Evolutionary conservation across 2,113 vertebrate species (phyloP).

Genomic region (Rhabdornis inornatus): DNA sequence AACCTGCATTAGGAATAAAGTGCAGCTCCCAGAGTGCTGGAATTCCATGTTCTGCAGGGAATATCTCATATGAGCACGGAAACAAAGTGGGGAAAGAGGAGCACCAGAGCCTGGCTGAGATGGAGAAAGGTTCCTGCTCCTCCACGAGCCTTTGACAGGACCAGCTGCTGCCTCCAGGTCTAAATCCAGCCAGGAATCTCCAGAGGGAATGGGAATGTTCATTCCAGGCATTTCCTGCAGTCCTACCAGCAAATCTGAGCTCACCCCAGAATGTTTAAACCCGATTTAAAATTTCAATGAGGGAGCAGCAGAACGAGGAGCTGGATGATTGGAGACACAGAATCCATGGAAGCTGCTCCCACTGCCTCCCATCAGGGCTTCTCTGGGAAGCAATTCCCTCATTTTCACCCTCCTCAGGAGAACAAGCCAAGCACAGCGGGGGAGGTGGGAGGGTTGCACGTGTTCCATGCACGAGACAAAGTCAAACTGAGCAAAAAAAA

Average conservation of each 20-base stretch:
- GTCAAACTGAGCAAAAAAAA: background rate
- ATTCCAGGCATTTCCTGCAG: too few species aligned
- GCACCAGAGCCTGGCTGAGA: background rate
- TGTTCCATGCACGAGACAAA: background rate
- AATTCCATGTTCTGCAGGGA: background rate
- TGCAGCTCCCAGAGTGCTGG: background rate
- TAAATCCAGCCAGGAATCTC: rapidly evolving
- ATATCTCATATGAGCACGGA: rapidly evolving
- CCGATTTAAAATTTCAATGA: rapidly evolving
- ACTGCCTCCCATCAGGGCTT: background rate
- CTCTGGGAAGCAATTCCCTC: background rate
- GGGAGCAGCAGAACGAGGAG: background rate
- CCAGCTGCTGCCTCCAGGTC: background rate
- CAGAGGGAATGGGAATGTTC: rapidly evolving
- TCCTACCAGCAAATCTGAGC: background rate
- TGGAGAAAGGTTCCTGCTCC: background rate
- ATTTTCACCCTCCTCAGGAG: background rate
- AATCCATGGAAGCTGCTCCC: background rate
- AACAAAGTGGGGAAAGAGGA: background rate
- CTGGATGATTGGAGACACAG: background rate
- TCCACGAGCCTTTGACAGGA: rapidly evolving
- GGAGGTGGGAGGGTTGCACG: rapidly evolving
- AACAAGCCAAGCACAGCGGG: rapidly evolving
- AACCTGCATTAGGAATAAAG: background rate
- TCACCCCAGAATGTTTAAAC: rapidly evolving